Percentiles rank a stretch among this genome's conserved stretches.
Evolutionary conservation across 2,797 vertebrate species (phyloP).

Genomic region (Lateolabrax maculatus): DNA sequence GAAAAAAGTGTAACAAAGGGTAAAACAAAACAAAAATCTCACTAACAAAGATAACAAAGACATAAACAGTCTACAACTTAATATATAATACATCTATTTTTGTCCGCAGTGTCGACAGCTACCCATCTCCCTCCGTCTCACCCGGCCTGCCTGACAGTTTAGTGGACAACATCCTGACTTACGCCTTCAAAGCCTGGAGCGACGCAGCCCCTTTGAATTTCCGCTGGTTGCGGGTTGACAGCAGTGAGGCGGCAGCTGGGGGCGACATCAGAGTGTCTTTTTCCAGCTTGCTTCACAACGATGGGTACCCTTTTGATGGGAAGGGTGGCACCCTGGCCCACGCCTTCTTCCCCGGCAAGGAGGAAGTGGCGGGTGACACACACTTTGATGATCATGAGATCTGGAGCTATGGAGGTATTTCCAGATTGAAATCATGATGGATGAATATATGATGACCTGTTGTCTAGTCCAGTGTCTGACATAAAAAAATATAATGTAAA

Average conservation of each 20-base stretch:
- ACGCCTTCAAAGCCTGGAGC: slow-evolving; percentile 88
- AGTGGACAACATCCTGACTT: slow-evolving; percentile 77
- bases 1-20: neutral
- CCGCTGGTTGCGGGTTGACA: neutral
- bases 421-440: slow-evolving; percentile 1
- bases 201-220: slow-evolving; percentile 84
- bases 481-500: neutral
- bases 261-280: slow-evolving; percentile 90
- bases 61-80: neutral
- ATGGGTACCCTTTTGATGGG: slow-evolving; percentile 94
- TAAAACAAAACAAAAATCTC: neutral
- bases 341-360: slow-evolving; percentile 91
- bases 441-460: neutral
- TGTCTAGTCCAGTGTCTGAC: neutral
- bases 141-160: neutral
- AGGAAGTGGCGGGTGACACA: slow-evolving; percentile 88
- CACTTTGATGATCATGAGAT: slow-evolving; percentile 92
- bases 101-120: slow-evolving; percentile 84
- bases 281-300: slow-evolving; percentile 85
- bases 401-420: slow-evolving; percentile 86
- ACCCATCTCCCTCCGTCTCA: slow-evolving; percentile 72
- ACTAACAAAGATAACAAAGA: neutral
- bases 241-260: neutral
- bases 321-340: slow-evolving; percentile 92
- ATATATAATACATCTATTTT: neutral